These are phyloP conservation scores for Drosophila macrospina DNA, from an alignment of 2,888 invertebrate species.

Conservation along the genomic window DNA sequence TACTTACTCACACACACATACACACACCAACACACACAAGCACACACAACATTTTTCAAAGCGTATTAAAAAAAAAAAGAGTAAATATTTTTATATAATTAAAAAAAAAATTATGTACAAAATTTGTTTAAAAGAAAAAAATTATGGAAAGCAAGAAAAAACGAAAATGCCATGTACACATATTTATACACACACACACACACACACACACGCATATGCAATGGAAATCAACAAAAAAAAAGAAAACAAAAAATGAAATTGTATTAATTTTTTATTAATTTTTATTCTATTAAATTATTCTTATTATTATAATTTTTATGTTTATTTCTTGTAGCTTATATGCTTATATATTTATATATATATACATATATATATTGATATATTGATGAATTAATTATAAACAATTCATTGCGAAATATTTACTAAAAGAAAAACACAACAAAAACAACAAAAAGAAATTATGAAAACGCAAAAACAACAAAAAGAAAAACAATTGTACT, in stretches of 20 bases:
- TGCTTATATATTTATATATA: slow-evolving; percentile 37
- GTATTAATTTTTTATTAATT: slow-evolving; percentile 76
- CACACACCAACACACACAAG: slow-evolving; percentile 43
- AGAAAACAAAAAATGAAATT: slow-evolving; percentile 70
- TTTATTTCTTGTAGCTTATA: slow-evolving; percentile 69
- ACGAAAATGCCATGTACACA: slow-evolving; percentile 68
- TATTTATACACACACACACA: slow-evolving; percentile 60
- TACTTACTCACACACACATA: slow-evolving; percentile 65
- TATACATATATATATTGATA: slow-evolving; percentile 28
- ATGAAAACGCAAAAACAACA: slow-evolving; percentile 14
- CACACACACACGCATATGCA: slow-evolving; percentile 33
- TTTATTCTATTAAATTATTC: slow-evolving; percentile 79
- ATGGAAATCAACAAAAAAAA: slow-evolving; percentile 41
- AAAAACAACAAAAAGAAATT: slow-evolving; percentile 12
- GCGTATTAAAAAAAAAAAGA: slow-evolving; percentile 30
- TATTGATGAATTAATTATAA: slow-evolving; percentile 60
- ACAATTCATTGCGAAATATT: slow-evolving; percentile 59
- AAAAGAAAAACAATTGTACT: slow-evolving; percentile 58
- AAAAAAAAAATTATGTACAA: slow-evolving; percentile 62
- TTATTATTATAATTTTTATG: slow-evolving; percentile 72
- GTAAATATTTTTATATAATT: slow-evolving; percentile 29
- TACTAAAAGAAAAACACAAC: slow-evolving; percentile 32
- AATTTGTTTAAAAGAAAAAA: slow-evolving; percentile 51
- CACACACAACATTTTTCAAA: slow-evolving; percentile 36
- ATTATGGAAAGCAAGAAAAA: slow-evolving; percentile 16